Base-by-base conservation (phyloP, 2,797 vertebrate species). In the Pristis pectinata region DNA sequence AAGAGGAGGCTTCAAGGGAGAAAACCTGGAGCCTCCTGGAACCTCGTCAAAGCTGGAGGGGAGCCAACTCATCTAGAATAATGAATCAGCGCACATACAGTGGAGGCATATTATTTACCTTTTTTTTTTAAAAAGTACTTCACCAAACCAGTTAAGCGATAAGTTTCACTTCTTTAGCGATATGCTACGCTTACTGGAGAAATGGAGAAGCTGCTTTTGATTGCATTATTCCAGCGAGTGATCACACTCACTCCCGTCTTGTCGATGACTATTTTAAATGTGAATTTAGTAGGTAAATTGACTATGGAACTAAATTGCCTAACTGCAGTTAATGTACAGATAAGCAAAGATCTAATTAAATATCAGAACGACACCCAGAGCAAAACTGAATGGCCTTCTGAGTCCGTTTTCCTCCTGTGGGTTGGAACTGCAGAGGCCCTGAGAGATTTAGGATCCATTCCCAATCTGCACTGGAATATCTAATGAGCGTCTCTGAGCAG, bases 11-110 rank as follows among this genome's bases (percentile, higher is more conserved):
- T 53, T 53, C 27, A 30, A 93, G 64, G 93, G 59, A 37, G 64
- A 74, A 72, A 72, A 93, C 92, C 92, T 93, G 92, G 92, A 74
- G 30, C 41, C 64, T 93, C 92, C 92, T 24, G 91, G 91, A 72
- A 70, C 91, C 67, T 49, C 44, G 92, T 93, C 92, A 93, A 74
- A 93, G 11, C 64, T 93, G 92, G 92, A 93, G 67, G 30, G 67
- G 92, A 93, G 92, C 67, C 92, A 93, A 22, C 44, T 93, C 70
- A 37, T 41, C 34, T 10, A 91, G 59, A 22, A n/a, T 22, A 67
- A 61, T 19, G 19, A n/a, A 9, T 24, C 7, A 59, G 59, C 8
- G 59, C 34, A 24, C 22, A 24, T 67, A 67, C 34, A n/a, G 30
- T 61, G 1, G 56, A 89, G 17, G 56, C 27, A 56, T 56, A 53